Conservation (phyloP, 2,113 vertebrate genomes). For the Eulacestoma nigropectus region DNA sequence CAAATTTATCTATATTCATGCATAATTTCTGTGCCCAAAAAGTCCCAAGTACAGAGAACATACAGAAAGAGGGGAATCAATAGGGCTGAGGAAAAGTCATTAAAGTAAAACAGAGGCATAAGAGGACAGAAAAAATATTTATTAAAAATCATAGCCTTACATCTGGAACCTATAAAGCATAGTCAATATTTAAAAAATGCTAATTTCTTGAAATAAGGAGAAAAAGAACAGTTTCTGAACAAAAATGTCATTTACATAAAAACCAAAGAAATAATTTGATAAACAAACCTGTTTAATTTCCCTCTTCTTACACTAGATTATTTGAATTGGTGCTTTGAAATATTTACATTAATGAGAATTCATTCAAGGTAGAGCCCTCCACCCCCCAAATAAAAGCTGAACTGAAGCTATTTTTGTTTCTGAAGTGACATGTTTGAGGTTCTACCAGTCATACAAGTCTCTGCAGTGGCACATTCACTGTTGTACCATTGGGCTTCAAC, state of each 20-base stretch:
- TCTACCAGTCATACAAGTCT: neutral
- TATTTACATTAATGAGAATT: neutral
- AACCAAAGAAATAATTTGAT: neutral
- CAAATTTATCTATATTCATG: neutral
- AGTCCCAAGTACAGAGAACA: neutral
- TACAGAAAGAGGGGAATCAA: neutral
- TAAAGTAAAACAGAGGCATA: neutral
- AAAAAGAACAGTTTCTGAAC: neutral
- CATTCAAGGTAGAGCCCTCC: neutral
- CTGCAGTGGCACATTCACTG: neutral
- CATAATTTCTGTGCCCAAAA: neutral
- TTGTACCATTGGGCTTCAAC: neutral
- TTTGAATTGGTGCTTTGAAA: neutral
- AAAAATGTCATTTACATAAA: neutral
- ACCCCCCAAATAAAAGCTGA: neutral
- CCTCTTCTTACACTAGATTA: neutral
- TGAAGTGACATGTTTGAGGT: neutral
- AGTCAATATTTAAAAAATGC: neutral
- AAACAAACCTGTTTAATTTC: neutral
- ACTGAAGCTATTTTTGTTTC: neutral
- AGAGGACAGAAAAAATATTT: neutral
- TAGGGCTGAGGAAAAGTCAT: neutral
- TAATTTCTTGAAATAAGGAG: neutral
- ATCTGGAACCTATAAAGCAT: neutral
- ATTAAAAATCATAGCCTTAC: neutral